Evolutionary conservation across 2,797 vertebrate species (phyloP).

Genomic region (Rhabdomys pumilio): DNA sequence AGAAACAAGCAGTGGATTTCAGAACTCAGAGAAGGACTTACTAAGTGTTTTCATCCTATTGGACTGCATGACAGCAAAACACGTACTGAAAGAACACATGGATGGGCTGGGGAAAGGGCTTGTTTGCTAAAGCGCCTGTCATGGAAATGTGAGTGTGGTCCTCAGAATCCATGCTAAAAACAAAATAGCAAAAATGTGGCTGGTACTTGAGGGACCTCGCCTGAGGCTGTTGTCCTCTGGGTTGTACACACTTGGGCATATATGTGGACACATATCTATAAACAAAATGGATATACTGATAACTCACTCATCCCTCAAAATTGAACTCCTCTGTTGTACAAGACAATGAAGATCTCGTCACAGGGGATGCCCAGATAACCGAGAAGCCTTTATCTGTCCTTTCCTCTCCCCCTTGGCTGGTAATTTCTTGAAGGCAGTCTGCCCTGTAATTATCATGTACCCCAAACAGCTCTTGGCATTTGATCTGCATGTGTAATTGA

Average conservation of each 20-base stretch:
- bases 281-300: background rate
- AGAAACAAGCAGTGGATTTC: background rate
- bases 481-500: slow-evolving; percentile 50
- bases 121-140: background rate
- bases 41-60: background rate
- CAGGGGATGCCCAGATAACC: background rate
- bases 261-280: background rate
- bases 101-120: background rate
- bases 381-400: slow-evolving; percentile 25
- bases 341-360: background rate
- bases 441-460: slow-evolving; percentile 62
- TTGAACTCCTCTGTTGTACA: background rate
- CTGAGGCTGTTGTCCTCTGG: background rate
- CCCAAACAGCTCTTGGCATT: slow-evolving; percentile 57
- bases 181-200: background rate
- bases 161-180: background rate
- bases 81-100: background rate
- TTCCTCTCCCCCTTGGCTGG: background rate
- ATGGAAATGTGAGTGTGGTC: background rate
- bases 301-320: background rate
- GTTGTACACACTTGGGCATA: background rate
- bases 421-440: slow-evolving; percentile 36
- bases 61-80: background rate
- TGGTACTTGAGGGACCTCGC: background rate
- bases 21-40: background rate